Evolutionary conservation across 2,113 vertebrate species (phyloP), one percentile per base, ranked within the genome.

Genomic region (Erythrolamprus reginae): DNA sequence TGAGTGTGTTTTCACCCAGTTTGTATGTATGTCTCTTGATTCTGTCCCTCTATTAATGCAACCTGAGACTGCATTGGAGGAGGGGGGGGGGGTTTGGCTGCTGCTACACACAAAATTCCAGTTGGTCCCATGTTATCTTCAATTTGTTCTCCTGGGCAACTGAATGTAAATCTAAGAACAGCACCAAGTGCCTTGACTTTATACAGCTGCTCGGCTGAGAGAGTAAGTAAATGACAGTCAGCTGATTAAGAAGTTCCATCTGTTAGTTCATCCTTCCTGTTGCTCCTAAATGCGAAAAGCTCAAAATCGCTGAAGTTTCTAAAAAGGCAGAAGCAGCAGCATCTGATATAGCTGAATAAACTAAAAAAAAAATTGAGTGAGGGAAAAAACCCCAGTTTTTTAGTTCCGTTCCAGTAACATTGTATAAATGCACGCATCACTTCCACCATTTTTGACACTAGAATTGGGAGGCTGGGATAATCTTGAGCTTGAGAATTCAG

Each of bases 261-360:
- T 90, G 82, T 85, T 85, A 38, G 61, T 90, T 90, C 23, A 56
- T 84, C 42, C 23, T 42, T 82, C 38, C 70, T 33, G 21, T 7
- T 8, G n/a, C 82, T 45, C 10, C 17, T 56, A 70, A 77, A 28
- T 19, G 52, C 7, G 0, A n/a, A 47, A 86, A 28, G 38, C 50
- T 86, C 77, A 24, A 48, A 42, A 53, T 15, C 42, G 52, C 53
- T 84, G 45, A 90, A 23, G 12, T 65, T 47, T 65, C 10, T 26
- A 28, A 38, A 65, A 47, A 42, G 58, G 24, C 52, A 51, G 38
- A 47, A 65, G 23, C 50, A 51, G 50, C 19, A 23, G 53, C 58
- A 86, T 17, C n/a, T 50, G 28, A 42, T 65, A 28, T 70, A 90
- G 70, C 12, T 90, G 84, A 90, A 52, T 86, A 70, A 86, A 90